These are phyloP conservation scores for Caradrina kadenii DNA, from an alignment of 2,888 invertebrate species.

Conservation along the genomic window DNA sequence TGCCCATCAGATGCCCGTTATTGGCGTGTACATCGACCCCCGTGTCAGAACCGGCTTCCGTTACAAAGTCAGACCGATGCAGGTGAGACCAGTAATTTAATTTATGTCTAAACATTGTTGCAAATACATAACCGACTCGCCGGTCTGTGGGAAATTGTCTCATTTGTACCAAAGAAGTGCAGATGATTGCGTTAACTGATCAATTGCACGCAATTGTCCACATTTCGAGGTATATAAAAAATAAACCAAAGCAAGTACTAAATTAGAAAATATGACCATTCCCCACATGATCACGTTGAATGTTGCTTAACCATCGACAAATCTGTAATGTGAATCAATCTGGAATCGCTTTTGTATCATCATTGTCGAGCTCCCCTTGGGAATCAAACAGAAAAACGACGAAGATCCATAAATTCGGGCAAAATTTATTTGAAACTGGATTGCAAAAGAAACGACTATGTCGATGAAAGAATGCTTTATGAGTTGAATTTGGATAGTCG, in stretches of 20 bases:
- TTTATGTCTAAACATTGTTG: conserved; percentile 66
- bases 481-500: conserved; percentile 70
- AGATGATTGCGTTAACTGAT: conserved; percentile 79
- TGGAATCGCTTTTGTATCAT: conserved; percentile 82
- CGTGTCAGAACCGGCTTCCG: conserved; percentile 93
- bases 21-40: conserved; percentile 94
- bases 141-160: conserved; percentile 78
- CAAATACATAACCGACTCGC: conserved; percentile 71
- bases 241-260: conserved; percentile 15
- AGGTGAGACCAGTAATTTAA: conserved; percentile 86
- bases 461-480: conserved; percentile 53
- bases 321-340: conserved; percentile 70
- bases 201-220: conserved; percentile 80
- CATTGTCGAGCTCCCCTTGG: conserved; percentile 76
- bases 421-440: conserved; percentile 81
- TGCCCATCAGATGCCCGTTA: conserved; percentile 92
- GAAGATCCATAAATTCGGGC: conserved; percentile 87
- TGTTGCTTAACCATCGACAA: conserved; percentile 85
- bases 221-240: conserved; percentile 73
- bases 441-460: conserved; percentile 78
- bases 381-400: conserved; percentile 79
- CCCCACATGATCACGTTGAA: conserved; percentile 75
- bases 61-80: conserved; percentile 93
- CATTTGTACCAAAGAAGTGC: conserved; percentile 75
- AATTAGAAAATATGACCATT: conserved; percentile 69